Evolutionary conservation across 30 jellyfish, hydroid and myxozoan species (phyloP).

Genomic region (Hydra vulgaris): DNA sequence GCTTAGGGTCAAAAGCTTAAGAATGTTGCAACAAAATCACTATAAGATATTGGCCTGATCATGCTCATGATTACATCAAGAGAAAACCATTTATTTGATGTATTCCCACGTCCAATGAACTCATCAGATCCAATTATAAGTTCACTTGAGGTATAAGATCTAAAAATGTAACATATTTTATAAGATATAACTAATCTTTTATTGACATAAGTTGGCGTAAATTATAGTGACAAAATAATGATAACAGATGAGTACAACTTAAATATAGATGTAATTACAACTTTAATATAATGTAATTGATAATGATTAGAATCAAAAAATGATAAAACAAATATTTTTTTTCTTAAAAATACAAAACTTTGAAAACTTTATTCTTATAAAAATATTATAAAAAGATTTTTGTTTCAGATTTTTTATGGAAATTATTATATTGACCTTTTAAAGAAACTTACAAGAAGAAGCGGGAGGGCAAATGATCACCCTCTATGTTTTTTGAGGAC

Average conservation of each 20-base stretch:
- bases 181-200: not conserved
- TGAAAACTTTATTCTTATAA: no score
- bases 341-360: not conserved
- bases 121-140: not conserved
- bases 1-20: not conserved
- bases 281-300: not conserved
- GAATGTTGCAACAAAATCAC: not conserved
- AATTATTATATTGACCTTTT: no score
- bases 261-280: not conserved
- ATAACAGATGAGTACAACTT: not conserved
- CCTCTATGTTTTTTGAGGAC: no score
- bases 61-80: not conserved
- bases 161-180: not conserved
- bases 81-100: not conserved
- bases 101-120: not conserved
- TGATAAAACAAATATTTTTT: not conserved
- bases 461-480: no score
- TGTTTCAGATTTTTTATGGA: no score
- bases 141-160: not conserved
- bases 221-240: not conserved
- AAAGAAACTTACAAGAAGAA: no score
- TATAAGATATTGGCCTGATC: not conserved
- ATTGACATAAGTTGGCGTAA: not conserved
- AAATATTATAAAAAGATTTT: no score
- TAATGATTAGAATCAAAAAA: not conserved